Evolutionary conservation across 2,888 invertebrate genomes (phyloP).

Genomic region (Podotricha telesiphe): DNA sequence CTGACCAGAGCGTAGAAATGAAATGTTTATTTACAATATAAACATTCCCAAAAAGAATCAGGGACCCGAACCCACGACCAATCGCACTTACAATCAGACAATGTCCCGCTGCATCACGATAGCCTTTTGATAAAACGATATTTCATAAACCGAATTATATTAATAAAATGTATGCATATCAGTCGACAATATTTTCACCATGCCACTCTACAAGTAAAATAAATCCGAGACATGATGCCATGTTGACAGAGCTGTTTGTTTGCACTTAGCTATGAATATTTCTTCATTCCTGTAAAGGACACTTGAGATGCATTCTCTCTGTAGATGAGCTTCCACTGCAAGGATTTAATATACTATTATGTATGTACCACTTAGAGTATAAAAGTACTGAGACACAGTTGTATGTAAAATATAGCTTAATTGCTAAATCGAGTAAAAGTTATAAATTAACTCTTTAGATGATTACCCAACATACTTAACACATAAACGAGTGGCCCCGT

Average conservation of each 20-base stretch:
- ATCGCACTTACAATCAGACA: too few species aligned
- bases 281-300: conserved; percentile 60
- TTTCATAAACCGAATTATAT: too few species aligned
- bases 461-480: background rate
- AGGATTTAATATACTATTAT: conserved; percentile 20
- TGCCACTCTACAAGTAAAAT: background rate
- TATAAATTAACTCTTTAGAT: background rate
- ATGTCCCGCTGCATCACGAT: too few species aligned
- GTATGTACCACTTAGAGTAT: conserved; percentile 15
- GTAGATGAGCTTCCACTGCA: conserved; percentile 42
- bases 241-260: conserved; percentile 22
- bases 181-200: background rate
- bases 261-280: conserved; percentile 48
- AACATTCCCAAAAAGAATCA: too few species aligned
- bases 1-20: too few species aligned
- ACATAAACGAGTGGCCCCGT: too few species aligned
- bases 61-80: too few species aligned
- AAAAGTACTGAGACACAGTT: background rate
- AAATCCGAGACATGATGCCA: conserved; percentile 3
- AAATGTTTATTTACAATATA: too few species aligned
- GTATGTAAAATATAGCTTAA: conserved; percentile 1
- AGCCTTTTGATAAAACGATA: too few species aligned
- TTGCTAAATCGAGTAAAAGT: conserved; percentile 8
- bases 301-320: conserved; percentile 48
- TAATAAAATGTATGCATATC: background rate